Evolutionary conservation across 2,797 vertebrate genomes (phyloP), one percentile per base, ranked within the genome.

Genomic region (Erethizon dorsatum): DNA sequence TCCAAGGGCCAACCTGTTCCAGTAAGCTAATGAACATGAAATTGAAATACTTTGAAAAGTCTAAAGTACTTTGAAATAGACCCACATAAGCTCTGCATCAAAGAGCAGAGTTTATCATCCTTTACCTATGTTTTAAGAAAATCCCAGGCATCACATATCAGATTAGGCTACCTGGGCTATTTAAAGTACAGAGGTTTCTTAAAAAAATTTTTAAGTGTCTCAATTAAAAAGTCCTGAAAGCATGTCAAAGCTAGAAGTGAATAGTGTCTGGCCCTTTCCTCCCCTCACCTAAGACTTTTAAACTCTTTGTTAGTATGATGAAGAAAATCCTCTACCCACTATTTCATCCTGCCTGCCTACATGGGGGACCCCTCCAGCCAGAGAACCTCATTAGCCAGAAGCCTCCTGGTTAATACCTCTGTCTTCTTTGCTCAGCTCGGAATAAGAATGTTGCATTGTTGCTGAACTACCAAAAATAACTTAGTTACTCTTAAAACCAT

Each of bases 241-340:
- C 52, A 85, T 41, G 15, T 57, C 14, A 15, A 92, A 79, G 69
- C n/a, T 67, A 52, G 33, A 79, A 94, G 95, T 52, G 50, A 87
- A 86, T 7, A 54, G 13, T 0, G 9, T 69, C 85, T 89, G 20
- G 6, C 17, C 33, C 63, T 94, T 90, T 87, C 41, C 54, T 91
- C 26, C 61, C 7, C 13, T 8, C 88, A 33, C n/a, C 56, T 61
- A 41, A 91, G 57, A 82, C 31, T 97, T 94, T 75, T 79, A 86
- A 96, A 90, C 45, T 91, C 90, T 69, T 90, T n/a, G 24, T 84
- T 61, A 83, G 37, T 54, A 47, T 26, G 2, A 94, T 94, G n/a
- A 1, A 94, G 71, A 95, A 96, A 96, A 92, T 84, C 24, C n/a
- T 37, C 50, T 50, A 41, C n/a, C 89, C n/a, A 18, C 50, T 90